These are phyloP conservation scores for Notodonta ziczac DNA, from an alignment of 2,888 invertebrate genomes.

Conservation along the genomic window DNA sequence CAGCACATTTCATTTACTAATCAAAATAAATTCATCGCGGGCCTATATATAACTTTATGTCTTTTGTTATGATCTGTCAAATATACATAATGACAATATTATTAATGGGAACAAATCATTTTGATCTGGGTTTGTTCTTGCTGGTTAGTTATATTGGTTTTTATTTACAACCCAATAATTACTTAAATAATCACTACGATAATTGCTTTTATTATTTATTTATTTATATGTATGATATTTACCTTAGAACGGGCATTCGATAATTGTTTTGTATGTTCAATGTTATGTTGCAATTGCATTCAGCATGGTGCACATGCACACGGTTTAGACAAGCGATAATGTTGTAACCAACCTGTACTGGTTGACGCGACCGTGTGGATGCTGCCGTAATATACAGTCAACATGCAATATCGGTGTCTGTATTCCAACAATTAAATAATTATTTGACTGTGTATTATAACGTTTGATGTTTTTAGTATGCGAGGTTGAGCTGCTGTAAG, in stretches of 20 bases:
- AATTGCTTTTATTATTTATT: no score
- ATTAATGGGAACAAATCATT: background rate
- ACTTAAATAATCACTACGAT: no score
- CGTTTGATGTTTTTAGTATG: background rate
- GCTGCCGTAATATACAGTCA: background rate
- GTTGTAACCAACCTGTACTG: no score
- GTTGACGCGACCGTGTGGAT: background rate
- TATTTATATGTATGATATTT: no score
- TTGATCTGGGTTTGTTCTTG: no score
- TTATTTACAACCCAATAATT: no score
- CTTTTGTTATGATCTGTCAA: background rate
- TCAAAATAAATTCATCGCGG: background rate
- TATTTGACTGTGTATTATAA: background rate
- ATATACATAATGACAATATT: background rate
- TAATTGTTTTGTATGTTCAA: background rate
- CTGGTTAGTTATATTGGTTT: no score
- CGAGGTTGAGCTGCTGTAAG: constrained; percentile 7
- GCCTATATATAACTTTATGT: background rate
- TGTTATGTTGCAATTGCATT: background rate
- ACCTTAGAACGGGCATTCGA: no score
- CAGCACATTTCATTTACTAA: background rate
- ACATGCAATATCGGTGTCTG: no score
- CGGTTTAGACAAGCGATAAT: background rate
- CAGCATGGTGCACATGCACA: background rate
- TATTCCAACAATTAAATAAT: background rate